These are phyloP conservation scores for Chauna torquata DNA, from an alignment of 2,113 vertebrate species.

Conservation along the genomic window DNA sequence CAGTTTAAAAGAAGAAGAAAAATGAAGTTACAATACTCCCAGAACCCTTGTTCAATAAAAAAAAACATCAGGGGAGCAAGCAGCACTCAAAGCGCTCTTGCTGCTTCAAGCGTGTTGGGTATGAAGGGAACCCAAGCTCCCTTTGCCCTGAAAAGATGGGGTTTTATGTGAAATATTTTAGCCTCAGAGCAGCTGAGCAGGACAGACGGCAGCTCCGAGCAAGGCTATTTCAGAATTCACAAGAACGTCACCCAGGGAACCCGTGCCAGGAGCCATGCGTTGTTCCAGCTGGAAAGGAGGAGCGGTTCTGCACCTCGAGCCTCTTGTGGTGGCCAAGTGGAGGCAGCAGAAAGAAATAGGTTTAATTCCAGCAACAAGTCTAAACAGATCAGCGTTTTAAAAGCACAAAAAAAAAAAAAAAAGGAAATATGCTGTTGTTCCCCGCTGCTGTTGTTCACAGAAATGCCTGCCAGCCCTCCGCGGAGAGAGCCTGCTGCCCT, in stretches of 20 bases:
- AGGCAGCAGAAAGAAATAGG: not conserved
- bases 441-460: no score
- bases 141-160: fast-evolving
- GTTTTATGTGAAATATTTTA: not conserved
- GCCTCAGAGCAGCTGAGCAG: not conserved
- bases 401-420: not conserved
- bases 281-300: not conserved
- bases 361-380: not conserved
- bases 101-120: fast-evolving
- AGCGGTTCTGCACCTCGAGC: fast-evolving
- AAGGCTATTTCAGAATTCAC: not conserved
- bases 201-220: not conserved
- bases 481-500: not conserved
- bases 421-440: fast-evolving
- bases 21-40: no score
- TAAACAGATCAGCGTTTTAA: not conserved
- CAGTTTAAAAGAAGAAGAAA: not conserved
- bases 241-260: not conserved
- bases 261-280: not conserved
- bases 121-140: not conserved
- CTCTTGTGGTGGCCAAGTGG: not conserved
- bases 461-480: fast-evolving
- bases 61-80: no score
- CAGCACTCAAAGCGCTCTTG: not conserved
- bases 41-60: no score